phyloP scores from a whole-genome alignment of 1,140 invertebrate genomes.

The Antheraea pernyi region DNA sequence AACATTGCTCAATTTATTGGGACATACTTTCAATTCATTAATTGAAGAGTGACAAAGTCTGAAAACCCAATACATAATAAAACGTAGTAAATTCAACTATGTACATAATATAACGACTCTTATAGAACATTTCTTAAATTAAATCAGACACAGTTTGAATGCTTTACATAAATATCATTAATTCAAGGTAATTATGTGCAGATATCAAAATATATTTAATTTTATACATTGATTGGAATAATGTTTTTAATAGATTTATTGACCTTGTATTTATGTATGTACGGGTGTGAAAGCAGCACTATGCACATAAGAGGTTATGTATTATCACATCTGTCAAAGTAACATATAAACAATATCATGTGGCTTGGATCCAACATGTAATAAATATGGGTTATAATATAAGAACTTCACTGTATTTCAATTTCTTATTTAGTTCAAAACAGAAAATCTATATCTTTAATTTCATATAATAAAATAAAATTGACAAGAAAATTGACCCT shows the following conservation, averaged over 20 bases:
- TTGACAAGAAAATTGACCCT: background rate
- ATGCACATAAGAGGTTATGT: slow-evolving; percentile 12
- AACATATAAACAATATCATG: slow-evolving; percentile 14
- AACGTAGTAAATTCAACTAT: no score
- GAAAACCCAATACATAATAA: no score
- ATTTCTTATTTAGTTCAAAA: no score
- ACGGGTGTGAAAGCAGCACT: background rate
- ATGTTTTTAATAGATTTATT: slow-evolving; percentile 7
- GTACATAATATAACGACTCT: background rate
- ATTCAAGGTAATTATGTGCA: slow-evolving; percentile 12
- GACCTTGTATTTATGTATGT: slow-evolving; percentile 4
- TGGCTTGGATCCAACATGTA: slow-evolving; percentile 1
- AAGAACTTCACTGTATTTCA: background rate
- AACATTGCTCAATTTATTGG: no score
- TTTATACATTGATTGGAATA: background rate
- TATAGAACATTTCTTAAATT: background rate
- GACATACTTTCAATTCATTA: no score
- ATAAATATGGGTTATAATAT: background rate
- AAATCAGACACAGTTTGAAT: background rate
- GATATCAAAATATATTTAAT: slow-evolving; percentile 11
- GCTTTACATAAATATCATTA: slow-evolving; percentile 1
- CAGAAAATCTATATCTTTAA: background rate
- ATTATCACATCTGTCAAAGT: slow-evolving; percentile 15
- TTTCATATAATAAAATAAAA: background rate
- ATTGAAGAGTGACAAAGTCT: no score